phyloP scores from a whole-genome alignment of 2,113 vertebrate species.

The Epinephelus cyanopodus region DNA sequence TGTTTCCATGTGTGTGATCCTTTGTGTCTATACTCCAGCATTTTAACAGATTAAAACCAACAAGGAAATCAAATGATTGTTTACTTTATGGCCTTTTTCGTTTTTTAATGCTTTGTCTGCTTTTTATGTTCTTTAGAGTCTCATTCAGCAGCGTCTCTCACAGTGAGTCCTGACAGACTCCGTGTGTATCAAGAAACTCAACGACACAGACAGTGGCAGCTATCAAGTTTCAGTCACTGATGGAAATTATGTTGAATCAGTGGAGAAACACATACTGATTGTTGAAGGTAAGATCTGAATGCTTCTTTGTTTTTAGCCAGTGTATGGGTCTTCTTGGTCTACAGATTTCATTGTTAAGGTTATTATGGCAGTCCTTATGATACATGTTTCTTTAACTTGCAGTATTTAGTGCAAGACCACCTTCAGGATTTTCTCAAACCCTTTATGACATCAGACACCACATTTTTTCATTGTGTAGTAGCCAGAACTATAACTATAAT shows the following conservation, averaged over 20 bases:
- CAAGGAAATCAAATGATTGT: too few relatives aligned
- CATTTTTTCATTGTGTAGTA: too few relatives aligned
- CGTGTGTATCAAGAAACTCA: constrained; percentile 56
- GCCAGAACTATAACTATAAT: too few relatives aligned
- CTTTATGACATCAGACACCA: not conserved
- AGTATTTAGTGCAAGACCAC: not conserved
- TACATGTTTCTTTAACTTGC: not conserved
- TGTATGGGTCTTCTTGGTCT: not conserved
- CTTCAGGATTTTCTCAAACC: not conserved
- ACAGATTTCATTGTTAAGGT: not conserved
- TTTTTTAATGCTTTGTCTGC: not conserved
- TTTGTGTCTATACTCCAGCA: too few relatives aligned
- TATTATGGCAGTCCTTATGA: not conserved
- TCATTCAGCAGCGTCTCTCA: constrained; percentile 14
- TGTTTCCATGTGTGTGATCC: too few relatives aligned
- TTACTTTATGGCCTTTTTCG: too few relatives aligned
- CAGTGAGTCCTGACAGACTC: constrained; percentile 38
- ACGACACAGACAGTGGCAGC: constrained; percentile 30
- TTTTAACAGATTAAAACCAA: too few relatives aligned
- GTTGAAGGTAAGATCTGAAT: constrained; percentile 64
- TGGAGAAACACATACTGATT: not conserved
- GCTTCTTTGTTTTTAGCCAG: not conserved
- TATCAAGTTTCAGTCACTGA: not conserved
- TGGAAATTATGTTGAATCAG: rapidly evolving
- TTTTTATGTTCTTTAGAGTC: constrained; percentile 6